Percentiles rank a stretch among this genome's conserved stretches.
phyloP scores from a whole-genome alignment of 2,888 invertebrate species.

The Homarus gammarus region DNA sequence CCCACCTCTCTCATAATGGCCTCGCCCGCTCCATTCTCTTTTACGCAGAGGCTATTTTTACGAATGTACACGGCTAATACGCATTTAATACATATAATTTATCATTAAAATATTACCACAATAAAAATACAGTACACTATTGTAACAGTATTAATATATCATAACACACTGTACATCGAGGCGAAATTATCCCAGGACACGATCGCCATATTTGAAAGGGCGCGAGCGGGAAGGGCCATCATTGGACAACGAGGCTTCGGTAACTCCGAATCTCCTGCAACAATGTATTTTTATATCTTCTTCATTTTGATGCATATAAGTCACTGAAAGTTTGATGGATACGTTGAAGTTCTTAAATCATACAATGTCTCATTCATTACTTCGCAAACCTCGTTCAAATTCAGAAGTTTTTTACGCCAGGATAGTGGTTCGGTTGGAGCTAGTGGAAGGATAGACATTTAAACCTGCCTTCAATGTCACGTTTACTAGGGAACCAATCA shows the following conservation, averaged over 20 bases:
- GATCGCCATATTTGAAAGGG: conserved; percentile 73
- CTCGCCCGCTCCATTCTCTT: conserved; percentile 66
- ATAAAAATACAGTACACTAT: neutral
- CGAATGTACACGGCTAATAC: conserved; percentile 2
- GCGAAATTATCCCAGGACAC: conserved; percentile 70
- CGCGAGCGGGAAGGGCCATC: conserved; percentile 71
- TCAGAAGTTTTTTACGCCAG: conserved; percentile 52
- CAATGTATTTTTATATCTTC: conserved; percentile 8
- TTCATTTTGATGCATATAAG: neutral
- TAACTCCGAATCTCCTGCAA: conserved; percentile 50
- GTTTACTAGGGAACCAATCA: conserved; percentile 63
- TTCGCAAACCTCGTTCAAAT: conserved; percentile 40
- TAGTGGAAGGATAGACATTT: conserved; percentile 69
- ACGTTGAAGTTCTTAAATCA: conserved; percentile 26
- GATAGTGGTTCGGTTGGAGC: conserved; percentile 58
- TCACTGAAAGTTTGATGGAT: conserved; percentile 41
- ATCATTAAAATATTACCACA: neutral
- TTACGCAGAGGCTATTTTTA: conserved; percentile 27
- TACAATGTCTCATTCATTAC: conserved; percentile 60
- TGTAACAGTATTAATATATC: neutral
- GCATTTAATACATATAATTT: neutral
- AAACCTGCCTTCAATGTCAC: conserved; percentile 71
- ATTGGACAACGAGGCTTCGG: conserved; percentile 66
- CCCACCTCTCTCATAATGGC: conserved; percentile 65
- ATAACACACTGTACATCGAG: neutral